phyloP scores from a whole-genome alignment of 2,797 vertebrate genomes.

The Catamblyrhynchus diadema region DNA sequence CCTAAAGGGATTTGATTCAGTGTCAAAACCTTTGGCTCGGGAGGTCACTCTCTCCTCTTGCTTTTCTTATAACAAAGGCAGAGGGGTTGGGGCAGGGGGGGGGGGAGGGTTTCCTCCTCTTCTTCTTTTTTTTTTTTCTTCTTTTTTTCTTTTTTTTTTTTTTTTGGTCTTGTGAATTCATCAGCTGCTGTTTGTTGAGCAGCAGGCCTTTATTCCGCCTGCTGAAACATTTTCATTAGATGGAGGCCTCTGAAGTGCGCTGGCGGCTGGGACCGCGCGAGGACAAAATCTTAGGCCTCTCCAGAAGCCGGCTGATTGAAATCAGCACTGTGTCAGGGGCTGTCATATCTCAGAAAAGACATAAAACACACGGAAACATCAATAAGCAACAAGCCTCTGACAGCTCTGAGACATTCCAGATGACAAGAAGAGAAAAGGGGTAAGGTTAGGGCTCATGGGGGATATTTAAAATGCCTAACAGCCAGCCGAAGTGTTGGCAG shows the following conservation, averaged over 20 bases:
- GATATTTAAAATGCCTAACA: constrained; percentile 88
- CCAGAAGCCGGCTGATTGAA: constrained; percentile 92
- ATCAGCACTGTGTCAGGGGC: constrained; percentile 95
- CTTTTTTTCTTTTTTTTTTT: neutral
- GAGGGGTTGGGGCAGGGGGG: constrained; percentile 39
- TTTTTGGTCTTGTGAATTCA: constrained; percentile 83
- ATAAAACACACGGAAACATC: constrained; percentile 99
- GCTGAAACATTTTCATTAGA: constrained; percentile 96
- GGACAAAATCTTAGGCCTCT: constrained; percentile 78
- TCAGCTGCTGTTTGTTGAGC: constrained; percentile 78
- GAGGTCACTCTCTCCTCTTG: constrained; percentile 91
- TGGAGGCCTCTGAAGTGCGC: constrained; percentile 76
- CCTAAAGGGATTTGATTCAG: constrained; percentile 98
- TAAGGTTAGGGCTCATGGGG: constrained; percentile 96
- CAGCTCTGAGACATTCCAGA: constrained; percentile 90
- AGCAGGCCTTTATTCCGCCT: constrained; percentile 81
- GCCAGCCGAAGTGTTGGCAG: constrained; percentile 90
- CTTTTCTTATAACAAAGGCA: constrained; percentile 88
- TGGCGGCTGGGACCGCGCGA: constrained; percentile 80
- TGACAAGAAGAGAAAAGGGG: constrained; percentile 89
- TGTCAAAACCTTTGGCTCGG: constrained; percentile 96
- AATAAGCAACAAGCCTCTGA: constrained; percentile 99
- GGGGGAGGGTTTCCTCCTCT: neutral
- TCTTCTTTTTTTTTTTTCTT: neutral
- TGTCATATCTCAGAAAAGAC: constrained; percentile 95